Conservation (phyloP, 64 coral and sea anemone genomes). For the Montipora efflorescens region DNA sequence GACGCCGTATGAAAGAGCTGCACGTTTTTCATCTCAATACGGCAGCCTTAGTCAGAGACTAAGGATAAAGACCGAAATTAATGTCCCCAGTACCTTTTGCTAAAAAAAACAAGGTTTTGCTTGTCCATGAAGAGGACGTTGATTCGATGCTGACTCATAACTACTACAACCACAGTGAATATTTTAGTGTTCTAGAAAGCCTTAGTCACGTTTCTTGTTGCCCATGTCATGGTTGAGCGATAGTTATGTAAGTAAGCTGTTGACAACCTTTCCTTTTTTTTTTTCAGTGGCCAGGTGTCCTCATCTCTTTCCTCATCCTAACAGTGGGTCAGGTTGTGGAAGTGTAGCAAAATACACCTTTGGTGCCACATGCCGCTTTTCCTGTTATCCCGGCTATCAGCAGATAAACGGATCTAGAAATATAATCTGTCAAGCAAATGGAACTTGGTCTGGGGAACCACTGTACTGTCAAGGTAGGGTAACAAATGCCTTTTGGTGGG, state of each 20-base stretch:
- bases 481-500: background rate
- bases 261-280: background rate
- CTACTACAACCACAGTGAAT: too few relatives aligned
- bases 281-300: slow-evolving; percentile 36
- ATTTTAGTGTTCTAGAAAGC: too few relatives aligned
- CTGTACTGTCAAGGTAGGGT: slow-evolving; percentile 35
- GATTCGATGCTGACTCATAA: too few relatives aligned
- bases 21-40: too few relatives aligned
- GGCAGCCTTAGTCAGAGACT: too few relatives aligned
- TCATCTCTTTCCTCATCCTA: background rate
- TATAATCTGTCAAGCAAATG: slow-evolving; percentile 38
- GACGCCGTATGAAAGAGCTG: too few relatives aligned
- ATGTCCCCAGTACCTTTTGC: too few relatives aligned
- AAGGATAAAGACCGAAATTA: too few relatives aligned
- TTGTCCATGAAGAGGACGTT: too few relatives aligned
- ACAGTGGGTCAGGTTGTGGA: slow-evolving; percentile 40
- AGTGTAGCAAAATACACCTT: background rate
- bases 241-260: background rate
- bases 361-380: slow-evolving; percentile 53
- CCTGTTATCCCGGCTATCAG: slow-evolving; percentile 6
- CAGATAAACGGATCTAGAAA: slow-evolving; percentile 34
- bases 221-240: background rate
- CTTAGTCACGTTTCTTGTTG: background rate
- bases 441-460: slow-evolving; percentile 41
- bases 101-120: too few relatives aligned